phyloP scores from a whole-genome alignment of 2,797 vertebrate genomes.

The Arnoldichthys spilopterus region DNA sequence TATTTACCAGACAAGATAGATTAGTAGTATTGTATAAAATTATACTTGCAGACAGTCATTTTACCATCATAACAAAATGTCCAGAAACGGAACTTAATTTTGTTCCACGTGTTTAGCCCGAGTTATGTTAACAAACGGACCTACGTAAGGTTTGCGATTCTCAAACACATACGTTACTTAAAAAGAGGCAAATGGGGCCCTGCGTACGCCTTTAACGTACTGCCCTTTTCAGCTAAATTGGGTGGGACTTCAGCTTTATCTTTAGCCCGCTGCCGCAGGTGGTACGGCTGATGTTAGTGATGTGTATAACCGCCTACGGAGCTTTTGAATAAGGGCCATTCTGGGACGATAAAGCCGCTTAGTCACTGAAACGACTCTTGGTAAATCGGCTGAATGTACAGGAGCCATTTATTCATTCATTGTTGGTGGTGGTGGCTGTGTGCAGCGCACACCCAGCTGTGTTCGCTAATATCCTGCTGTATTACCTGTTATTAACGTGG shows the following conservation, averaged over 20 bases:
- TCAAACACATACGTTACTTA: neutral
- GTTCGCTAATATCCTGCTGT: neutral
- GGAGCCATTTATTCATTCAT: neutral
- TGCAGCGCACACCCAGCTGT: neutral
- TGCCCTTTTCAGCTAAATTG: neutral
- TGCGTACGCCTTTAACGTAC: conserved; percentile 14
- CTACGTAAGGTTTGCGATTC: conserved; percentile 31
- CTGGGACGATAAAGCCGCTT: neutral
- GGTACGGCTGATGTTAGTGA: conserved; percentile 10
- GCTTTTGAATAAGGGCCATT: neutral
- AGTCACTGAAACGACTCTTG: neutral
- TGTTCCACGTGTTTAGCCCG: conserved; percentile 10
- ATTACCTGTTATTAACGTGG: no score
- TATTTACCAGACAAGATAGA: no score
- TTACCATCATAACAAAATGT: no score
- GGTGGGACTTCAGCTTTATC: conserved; percentile 31
- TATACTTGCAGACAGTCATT: no score
- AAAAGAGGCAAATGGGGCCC: no score
- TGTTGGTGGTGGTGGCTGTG: neutral
- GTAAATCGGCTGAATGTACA: neutral
- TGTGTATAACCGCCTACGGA: neutral
- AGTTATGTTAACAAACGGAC: conserved; percentile 29
- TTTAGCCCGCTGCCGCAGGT: conserved; percentile 31
- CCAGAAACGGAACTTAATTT: conserved; percentile 31
- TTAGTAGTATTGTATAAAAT: no score